A percentile compares a stretch with the other conserved stretches of the same genome.
Evolutionary conservation across 2,888 invertebrate genomes (phyloP).

Genomic region (Drosophila nr. perissopoda): DNA sequence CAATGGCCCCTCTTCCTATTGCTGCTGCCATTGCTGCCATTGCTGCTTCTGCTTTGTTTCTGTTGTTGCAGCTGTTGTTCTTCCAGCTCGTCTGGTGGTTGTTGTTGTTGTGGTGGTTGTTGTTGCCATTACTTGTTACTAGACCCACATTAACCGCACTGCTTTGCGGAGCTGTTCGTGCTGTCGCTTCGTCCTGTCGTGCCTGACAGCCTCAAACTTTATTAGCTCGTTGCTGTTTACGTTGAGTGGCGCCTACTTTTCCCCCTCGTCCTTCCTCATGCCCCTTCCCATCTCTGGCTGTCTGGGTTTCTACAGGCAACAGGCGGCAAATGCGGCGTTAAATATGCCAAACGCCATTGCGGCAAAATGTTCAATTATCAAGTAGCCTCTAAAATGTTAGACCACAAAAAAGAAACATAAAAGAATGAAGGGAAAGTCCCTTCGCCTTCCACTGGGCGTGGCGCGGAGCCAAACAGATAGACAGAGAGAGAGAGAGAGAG

Average conservation of each 20-base stretch:
- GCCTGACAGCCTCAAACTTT: conserved; percentile 75
- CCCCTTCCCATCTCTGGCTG: background rate
- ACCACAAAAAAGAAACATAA: conserved; percentile 10
- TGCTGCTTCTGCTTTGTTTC: conserved; percentile 2
- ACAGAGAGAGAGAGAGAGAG: background rate
- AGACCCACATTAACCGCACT: conserved; percentile 62
- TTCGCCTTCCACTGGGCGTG: background rate
- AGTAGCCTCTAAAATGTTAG: conserved; percentile 52
- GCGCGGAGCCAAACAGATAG: background rate
- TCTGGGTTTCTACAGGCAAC: conserved; percentile 46
- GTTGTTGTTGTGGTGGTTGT: conserved; percentile 3
- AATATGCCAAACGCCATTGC: conserved; percentile 54
- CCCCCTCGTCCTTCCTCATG: background rate
- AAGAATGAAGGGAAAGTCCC: background rate
- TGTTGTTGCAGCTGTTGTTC: conserved; percentile 16
- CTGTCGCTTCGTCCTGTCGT: conserved; percentile 36
- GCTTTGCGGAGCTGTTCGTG: conserved; percentile 55
- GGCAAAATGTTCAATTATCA: conserved; percentile 75
- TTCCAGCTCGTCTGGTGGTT: conserved; percentile 8
- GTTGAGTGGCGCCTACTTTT: conserved; percentile 43
- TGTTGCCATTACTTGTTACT: conserved; percentile 2
- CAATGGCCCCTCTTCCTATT: conserved; percentile 32
- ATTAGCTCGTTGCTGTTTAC: conserved; percentile 68
- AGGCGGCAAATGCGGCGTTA: conserved; percentile 57
- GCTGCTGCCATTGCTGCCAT: background rate